Conservation (phyloP, 1,140 invertebrate genomes). For the Halesus radiatus region DNA sequence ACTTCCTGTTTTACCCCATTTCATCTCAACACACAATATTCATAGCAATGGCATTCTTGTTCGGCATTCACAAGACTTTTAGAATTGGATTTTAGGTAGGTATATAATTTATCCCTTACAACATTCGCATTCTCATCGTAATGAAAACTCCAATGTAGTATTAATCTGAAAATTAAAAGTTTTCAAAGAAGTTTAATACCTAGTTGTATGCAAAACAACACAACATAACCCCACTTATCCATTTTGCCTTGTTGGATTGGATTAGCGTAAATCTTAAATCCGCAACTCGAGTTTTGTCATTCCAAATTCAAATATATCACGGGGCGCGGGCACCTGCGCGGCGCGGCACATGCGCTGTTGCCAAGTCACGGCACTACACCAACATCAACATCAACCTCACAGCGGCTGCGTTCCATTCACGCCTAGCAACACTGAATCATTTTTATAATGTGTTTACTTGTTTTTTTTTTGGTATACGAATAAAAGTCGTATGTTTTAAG, state of each 20-base stretch:
- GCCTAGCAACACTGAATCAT: neutral
- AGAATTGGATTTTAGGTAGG: no score
- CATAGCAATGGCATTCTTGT: no score
- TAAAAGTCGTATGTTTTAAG: no score
- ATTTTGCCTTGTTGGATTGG: neutral
- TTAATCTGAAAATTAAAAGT: no score
- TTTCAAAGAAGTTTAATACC: neutral
- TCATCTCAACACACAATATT: no score
- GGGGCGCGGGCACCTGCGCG: neutral
- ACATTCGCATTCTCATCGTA: no score
- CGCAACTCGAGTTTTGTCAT: slow-evolving; percentile 16
- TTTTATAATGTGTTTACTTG: neutral
- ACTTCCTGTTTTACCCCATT: no score
- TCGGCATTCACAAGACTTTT: no score
- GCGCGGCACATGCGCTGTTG: slow-evolving; percentile 55
- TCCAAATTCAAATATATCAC: slow-evolving; percentile 40
- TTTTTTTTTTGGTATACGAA: no score
- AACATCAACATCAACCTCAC: no score
- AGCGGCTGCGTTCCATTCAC: slow-evolving; percentile 40
- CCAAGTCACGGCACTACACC: slow-evolving; percentile 45
- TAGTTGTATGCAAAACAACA: neutral
- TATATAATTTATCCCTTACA: no score
- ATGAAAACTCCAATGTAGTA: no score
- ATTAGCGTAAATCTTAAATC: slow-evolving; percentile 1
- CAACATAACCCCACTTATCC: neutral